Conservation (phyloP, 2,888 invertebrate genomes). For the Myathropa florea region DNA sequence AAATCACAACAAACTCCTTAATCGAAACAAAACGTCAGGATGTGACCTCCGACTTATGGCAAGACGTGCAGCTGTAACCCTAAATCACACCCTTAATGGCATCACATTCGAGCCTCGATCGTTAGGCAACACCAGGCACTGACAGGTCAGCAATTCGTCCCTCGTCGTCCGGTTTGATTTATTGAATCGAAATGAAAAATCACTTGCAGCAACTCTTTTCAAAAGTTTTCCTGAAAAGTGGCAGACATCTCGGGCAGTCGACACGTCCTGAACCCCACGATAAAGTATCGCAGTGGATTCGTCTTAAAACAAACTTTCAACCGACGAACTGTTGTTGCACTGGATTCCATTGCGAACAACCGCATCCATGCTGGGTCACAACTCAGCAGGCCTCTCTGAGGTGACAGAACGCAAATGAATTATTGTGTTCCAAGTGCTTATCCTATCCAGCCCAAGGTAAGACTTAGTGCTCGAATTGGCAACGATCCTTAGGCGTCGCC, state of each 20-base stretch:
- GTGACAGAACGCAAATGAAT: constrained; percentile 42
- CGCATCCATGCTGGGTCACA: background rate
- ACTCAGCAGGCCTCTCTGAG: constrained; percentile 19
- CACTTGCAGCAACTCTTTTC: constrained; percentile 6
- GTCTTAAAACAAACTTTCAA: constrained; percentile 21
- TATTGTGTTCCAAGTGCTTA: background rate
- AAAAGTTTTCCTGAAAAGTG: background rate
- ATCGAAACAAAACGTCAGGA: background rate
- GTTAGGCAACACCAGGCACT: constrained; percentile 6
- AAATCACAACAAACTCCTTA: too few relatives aligned
- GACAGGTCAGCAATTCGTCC: constrained; percentile 11
- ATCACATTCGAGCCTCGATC: background rate
- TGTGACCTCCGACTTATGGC: background rate
- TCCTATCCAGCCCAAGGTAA: constrained; percentile 8
- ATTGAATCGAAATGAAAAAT: constrained; percentile 31
- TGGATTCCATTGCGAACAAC: background rate
- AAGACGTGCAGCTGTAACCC: background rate
- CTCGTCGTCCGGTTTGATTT: constrained; percentile 14
- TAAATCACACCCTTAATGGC: background rate
- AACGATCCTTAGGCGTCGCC: constrained; percentile 14
- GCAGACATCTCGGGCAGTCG: background rate
- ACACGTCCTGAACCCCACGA: background rate
- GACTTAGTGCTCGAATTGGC: constrained; percentile 47
- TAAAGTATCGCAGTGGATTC: constrained; percentile 12
- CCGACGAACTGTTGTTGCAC: background rate